A percentile compares a stretch with the other conserved stretches of the same genome.
These are phyloP conservation scores for Phrynocephalus guinanensis DNA, from an alignment of 2,797 vertebrate species.

Conservation along the genomic window DNA sequence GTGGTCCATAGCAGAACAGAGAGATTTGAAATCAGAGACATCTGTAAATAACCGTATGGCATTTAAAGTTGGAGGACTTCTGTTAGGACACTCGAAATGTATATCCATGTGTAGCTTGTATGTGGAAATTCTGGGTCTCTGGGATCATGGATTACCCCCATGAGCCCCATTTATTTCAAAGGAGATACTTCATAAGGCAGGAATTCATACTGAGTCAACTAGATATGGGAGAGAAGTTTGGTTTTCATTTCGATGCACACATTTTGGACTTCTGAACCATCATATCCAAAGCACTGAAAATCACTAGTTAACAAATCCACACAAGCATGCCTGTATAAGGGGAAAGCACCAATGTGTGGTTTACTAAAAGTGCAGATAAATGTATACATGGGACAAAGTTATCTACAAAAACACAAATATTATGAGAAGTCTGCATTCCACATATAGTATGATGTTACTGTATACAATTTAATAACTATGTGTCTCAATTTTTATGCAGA, in stretches of 20 bases:
- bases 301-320: background rate
- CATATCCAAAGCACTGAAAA: background rate
- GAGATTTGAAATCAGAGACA: slow-evolving; percentile 12
- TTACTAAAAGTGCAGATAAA: no score
- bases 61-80: slow-evolving; percentile 42
- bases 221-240: background rate
- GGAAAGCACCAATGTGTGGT: background rate
- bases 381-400: no score
- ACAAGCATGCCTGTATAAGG: background rate
- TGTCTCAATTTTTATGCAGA: no score
- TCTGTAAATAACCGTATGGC: background rate
- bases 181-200: background rate
- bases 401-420: no score
- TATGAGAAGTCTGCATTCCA: no score
- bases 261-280: background rate
- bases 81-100: background rate
- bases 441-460: no score
- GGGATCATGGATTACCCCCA: background rate
- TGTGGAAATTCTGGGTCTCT: background rate
- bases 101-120: background rate
- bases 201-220: background rate
- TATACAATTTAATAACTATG: no score
- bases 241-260: background rate
- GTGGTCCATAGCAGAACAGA: slow-evolving; percentile 34
- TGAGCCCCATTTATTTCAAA: background rate